Conservation (phyloP, 2,797 vertebrate species). For the Mastacembelus armatus region DNA sequence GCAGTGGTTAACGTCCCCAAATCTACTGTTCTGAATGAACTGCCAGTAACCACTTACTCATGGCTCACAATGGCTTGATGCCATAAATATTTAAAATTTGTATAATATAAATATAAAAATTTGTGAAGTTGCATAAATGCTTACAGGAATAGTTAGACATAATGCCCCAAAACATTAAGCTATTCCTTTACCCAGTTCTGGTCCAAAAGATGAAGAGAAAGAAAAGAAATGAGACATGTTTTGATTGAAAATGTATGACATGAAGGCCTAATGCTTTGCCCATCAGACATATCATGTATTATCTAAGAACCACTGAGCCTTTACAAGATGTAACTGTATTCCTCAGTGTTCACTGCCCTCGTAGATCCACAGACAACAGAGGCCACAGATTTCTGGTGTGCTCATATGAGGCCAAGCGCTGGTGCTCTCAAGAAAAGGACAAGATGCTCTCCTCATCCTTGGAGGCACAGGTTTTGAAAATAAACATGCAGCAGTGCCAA, state of each 20-base stretch:
- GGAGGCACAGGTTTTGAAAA: slow-evolving; percentile 80
- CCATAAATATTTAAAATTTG: no score
- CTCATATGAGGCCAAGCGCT: slow-evolving; percentile 62
- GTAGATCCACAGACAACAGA: slow-evolving; percentile 72
- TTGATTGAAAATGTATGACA: not conserved
- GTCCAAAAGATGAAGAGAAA: not conserved
- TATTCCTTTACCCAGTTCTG: not conserved
- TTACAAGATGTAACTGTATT: slow-evolving; percentile 45
- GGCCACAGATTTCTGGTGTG: slow-evolving; percentile 59
- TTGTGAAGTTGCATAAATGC: no score
- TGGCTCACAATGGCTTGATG: no score
- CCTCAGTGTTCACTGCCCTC: slow-evolving; percentile 38
- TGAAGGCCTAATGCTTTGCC: slow-evolving; percentile 7
- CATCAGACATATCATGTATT: slow-evolving; percentile 43
- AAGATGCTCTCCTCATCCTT: slow-evolving; percentile 80
- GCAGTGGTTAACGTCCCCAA: slow-evolving; percentile 37
- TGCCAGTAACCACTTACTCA: slow-evolving; percentile 48
- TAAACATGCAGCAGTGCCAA: slow-evolving; percentile 86
- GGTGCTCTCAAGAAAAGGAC: slow-evolving; percentile 77
- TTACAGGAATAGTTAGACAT: slow-evolving; percentile 24
- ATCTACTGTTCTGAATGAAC: slow-evolving; percentile 64
- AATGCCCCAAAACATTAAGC: slow-evolving; percentile 3
- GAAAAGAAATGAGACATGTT: slow-evolving; percentile 1
- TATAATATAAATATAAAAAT: no score
- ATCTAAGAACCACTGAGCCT: slow-evolving; percentile 46